These are phyloP conservation scores for Brachystomella parvula DNA, from an alignment of 1,140 invertebrate species.

Conservation along the genomic window DNA sequence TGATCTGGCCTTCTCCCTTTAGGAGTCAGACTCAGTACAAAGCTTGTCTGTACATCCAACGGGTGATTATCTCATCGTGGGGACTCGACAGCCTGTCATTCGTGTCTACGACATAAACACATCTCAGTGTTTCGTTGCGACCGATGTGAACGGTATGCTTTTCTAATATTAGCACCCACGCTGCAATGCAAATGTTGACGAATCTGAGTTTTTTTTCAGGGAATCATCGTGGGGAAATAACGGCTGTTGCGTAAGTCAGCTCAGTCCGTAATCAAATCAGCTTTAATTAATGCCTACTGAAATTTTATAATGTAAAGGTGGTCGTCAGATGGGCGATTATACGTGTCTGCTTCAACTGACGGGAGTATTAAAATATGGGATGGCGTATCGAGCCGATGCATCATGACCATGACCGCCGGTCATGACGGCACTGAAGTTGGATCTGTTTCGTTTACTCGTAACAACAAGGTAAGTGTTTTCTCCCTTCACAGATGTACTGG, in stretches of 20 bases:
- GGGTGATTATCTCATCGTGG: conserved; percentile 88
- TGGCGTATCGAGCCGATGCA: conserved; percentile 84
- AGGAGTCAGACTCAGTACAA: conserved; percentile 83
- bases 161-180: too few species aligned
- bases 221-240: conserved; percentile 81
- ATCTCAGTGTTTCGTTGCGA: conserved; percentile 88
- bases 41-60: conserved; percentile 89
- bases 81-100: conserved; percentile 83
- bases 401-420: conserved; percentile 86
- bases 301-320: conserved; percentile 46
- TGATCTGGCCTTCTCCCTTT: neutral
- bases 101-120: conserved; percentile 93
- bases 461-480: conserved; percentile 95
- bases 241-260: conserved; percentile 54
- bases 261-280: conserved; percentile 3
- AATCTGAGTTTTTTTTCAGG: too few species aligned
- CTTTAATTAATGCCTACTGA: neutral
- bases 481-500: too few species aligned
- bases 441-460: conserved; percentile 86
- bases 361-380: conserved; percentile 94
- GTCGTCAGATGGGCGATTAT: conserved; percentile 73
- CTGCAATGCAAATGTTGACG: too few species aligned
- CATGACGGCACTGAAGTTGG: conserved; percentile 92
- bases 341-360: conserved; percentile 83
- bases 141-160: conserved; percentile 70